Conservation (phyloP, 2,113 vertebrate species). For the Axis porcinus region DNA sequence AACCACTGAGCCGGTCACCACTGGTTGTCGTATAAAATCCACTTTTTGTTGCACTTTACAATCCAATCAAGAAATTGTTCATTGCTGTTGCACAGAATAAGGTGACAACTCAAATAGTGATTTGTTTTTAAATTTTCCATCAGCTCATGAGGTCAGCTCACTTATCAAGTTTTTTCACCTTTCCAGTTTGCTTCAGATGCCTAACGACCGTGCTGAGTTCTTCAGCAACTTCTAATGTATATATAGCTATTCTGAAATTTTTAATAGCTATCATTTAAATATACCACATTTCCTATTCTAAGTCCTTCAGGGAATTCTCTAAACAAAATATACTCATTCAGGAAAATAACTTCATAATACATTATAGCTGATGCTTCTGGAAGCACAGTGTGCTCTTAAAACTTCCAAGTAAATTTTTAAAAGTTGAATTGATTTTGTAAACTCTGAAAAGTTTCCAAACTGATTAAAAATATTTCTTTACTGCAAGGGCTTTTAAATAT, state of each 20-base stretch:
- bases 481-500: conserved; percentile 1
- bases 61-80: not conserved
- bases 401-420: not conserved
- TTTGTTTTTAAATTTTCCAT: not conserved
- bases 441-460: not conserved
- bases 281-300: not conserved
- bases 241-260: not conserved
- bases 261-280: not conserved
- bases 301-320: not conserved
- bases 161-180: not conserved
- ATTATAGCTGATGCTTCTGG: not conserved
- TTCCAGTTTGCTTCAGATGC: not conserved
- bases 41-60: not conserved
- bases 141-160: not conserved
- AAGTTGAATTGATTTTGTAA: not conserved
- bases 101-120: not conserved
- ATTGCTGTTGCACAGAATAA: not conserved
- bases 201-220: not conserved
- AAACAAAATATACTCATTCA: conserved; percentile 2
- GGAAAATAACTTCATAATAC: conserved; percentile 21
- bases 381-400: not conserved
- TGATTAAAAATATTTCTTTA: not conserved
- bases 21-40: not conserved
- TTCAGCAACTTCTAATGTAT: not conserved
- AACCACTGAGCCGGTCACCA: not conserved